Evolutionary conservation across 2,797 vertebrate species (phyloP).

Genomic region (Vespertilio murinus): DNA sequence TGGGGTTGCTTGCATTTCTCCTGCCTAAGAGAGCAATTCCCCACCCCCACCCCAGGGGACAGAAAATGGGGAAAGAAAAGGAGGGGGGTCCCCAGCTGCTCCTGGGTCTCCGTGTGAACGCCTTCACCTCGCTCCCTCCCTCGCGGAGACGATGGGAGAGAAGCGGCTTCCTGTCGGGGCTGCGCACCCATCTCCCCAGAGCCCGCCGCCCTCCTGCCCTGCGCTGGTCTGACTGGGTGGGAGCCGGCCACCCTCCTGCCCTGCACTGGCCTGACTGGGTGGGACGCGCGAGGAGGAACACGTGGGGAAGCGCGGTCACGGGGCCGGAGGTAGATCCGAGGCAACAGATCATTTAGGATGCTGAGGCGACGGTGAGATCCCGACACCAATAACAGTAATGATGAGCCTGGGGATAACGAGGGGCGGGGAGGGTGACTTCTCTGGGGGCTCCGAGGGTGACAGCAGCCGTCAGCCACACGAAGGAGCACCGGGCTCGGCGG

Average conservation of each 20-base stretch:
- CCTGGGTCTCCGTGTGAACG: conserved; percentile 58
- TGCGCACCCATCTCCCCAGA: neutral
- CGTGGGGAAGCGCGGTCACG: neutral
- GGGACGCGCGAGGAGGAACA: neutral
- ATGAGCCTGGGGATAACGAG: neutral
- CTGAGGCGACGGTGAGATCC: neutral
- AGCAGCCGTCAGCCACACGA: neutral
- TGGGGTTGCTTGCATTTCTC: conserved; percentile 53
- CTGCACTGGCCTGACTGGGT: conserved; percentile 34
- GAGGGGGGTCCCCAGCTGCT: neutral
- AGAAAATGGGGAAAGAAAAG: neutral
- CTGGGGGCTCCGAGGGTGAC: neutral
- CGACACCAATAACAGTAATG: conserved; percentile 10
- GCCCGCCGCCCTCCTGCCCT: neutral
- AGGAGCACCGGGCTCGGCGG: neutral
- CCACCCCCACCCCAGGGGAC: neutral
- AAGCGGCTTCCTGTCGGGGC: conserved; percentile 48
- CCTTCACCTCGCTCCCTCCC: conserved; percentile 63
- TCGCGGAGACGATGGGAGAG: conserved; percentile 22
- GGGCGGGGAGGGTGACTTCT: neutral
- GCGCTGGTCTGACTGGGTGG: conserved; percentile 17
- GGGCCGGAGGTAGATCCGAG: neutral
- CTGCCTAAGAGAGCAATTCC: conserved; percentile 75
- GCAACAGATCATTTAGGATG: neutral
- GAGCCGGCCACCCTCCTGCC: neutral